phyloP scores from a whole-genome alignment of 2,113 vertebrate species.

The Eulacestoma nigropectus region DNA sequence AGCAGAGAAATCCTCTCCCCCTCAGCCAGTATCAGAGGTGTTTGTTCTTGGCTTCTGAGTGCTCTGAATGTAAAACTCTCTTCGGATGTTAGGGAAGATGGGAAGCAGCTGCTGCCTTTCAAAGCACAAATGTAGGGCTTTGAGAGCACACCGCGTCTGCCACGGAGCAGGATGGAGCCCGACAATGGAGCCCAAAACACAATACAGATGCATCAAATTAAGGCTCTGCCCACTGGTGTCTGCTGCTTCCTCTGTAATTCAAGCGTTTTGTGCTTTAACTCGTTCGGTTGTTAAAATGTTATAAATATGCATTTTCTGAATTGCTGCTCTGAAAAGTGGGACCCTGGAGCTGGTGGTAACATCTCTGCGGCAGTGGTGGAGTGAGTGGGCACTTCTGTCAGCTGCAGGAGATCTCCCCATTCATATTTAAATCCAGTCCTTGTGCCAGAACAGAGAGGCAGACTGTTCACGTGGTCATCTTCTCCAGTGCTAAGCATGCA shows the following conservation, averaged over 20 bases:
- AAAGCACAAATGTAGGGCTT: neutral
- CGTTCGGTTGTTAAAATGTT: neutral
- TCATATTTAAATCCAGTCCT: constrained; percentile 45
- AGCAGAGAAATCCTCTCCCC: neutral
- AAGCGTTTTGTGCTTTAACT: constrained; percentile 24
- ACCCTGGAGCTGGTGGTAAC: neutral
- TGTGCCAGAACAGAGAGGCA: neutral
- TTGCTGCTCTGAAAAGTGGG: constrained; percentile 13
- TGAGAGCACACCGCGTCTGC: neutral
- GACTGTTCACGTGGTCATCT: neutral
- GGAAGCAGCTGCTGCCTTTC: constrained; percentile 43
- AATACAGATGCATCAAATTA: constrained; percentile 32
- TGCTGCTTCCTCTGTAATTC: constrained; percentile 36
- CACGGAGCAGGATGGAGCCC: neutral
- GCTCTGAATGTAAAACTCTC: neutral
- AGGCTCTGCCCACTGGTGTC: neutral
- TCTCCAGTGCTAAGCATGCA: neutral
- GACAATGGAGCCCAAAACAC: constrained; percentile 20
- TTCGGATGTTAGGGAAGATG: neutral
- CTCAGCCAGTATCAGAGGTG: neutral
- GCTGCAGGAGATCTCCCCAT: constrained; percentile 51
- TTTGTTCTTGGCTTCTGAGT: neutral
- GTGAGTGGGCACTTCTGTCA: constrained; percentile 42
- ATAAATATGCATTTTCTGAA: constrained; percentile 57
- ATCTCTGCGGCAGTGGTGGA: neutral